A percentile compares a stretch with the other conserved stretches of the same genome.
Evolutionary conservation across 2,888 invertebrate genomes (phyloP).

Genomic region (Ormyrus nitidulus): DNA sequence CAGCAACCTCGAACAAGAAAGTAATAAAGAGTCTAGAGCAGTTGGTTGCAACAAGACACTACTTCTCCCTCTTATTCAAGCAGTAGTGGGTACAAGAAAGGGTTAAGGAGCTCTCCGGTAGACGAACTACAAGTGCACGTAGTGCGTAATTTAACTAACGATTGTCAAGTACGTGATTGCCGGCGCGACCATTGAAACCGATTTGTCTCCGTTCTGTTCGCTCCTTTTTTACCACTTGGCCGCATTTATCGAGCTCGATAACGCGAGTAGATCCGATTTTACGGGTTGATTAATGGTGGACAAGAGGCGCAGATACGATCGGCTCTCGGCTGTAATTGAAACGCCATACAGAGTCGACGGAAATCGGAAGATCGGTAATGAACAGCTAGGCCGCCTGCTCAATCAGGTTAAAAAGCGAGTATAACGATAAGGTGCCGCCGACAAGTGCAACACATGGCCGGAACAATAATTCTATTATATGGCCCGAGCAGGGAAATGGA

Average conservation of each 20-base stretch:
- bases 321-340: background rate
- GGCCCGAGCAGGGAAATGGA: too few relatives aligned
- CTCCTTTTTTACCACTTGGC: slow-evolving; percentile 13
- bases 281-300: slow-evolving; percentile 22
- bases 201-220: slow-evolving; percentile 1
- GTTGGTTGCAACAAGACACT: slow-evolving; percentile 38
- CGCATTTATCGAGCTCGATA: slow-evolving; percentile 31
- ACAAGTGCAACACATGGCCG: too few relatives aligned
- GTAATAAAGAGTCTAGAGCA: slow-evolving; percentile 30
- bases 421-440: too few relatives aligned
- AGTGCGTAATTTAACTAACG: slow-evolving; percentile 19
- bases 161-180: slow-evolving; percentile 14
- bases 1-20: slow-evolving; percentile 22
- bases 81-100: background rate
- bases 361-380: background rate
- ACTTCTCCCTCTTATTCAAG: background rate
- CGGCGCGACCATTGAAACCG: slow-evolving; percentile 19
- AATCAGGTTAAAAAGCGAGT: background rate
- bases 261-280: slow-evolving; percentile 32
- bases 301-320: slow-evolving; percentile 33
- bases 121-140: background rate
- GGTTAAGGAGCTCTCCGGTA: background rate
- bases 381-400: background rate
- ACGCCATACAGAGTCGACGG: too few relatives aligned
- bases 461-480: too few relatives aligned